Conservation (phyloP, 2,888 invertebrate species). For the Cephus spinipes region DNA sequence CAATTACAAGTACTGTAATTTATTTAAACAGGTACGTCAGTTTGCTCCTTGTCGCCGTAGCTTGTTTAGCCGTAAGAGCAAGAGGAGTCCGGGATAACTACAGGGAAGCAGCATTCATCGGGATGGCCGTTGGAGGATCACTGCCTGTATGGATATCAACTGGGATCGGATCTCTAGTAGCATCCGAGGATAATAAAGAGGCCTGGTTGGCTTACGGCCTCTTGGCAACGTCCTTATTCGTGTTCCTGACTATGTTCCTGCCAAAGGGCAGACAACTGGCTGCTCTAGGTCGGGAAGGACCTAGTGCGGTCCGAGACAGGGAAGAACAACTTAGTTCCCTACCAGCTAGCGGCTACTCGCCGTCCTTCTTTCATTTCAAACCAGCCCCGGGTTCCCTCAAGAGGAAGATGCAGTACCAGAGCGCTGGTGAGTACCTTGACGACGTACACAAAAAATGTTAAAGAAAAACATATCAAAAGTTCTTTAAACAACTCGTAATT, state of each 20-base stretch:
- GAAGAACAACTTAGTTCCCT: conserved; percentile 87
- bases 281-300: conserved; percentile 89
- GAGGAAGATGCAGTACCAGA: conserved; percentile 68
- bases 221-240: conserved; percentile 84
- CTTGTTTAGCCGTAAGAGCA: conserved; percentile 86
- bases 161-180: conserved; percentile 69
- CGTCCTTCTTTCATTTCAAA: conserved; percentile 93
- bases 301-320: conserved; percentile 72
- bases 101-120: conserved; percentile 92
- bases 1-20: neutral
- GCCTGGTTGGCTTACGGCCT: conserved; percentile 92
- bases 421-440: conserved; percentile 49
- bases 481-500: conserved; percentile 47
- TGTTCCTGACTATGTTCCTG: conserved; percentile 94
- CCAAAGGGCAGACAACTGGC: conserved; percentile 92
- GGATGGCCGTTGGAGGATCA: conserved; percentile 86
- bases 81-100: conserved; percentile 93
- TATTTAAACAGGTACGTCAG: conserved; percentile 73
- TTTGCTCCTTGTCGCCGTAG: conserved; percentile 86
- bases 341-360: conserved; percentile 87
- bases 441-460: neutral
- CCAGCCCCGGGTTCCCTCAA: conserved; percentile 84
- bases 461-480: neutral
- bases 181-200: conserved; percentile 82
- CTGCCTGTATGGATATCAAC: conserved; percentile 92